Percentiles rank a stretch among this genome's conserved stretches.
These are phyloP conservation scores for Eristalis arbustorum DNA, from an alignment of 2,888 invertebrate species.

Conservation along the genomic window DNA sequence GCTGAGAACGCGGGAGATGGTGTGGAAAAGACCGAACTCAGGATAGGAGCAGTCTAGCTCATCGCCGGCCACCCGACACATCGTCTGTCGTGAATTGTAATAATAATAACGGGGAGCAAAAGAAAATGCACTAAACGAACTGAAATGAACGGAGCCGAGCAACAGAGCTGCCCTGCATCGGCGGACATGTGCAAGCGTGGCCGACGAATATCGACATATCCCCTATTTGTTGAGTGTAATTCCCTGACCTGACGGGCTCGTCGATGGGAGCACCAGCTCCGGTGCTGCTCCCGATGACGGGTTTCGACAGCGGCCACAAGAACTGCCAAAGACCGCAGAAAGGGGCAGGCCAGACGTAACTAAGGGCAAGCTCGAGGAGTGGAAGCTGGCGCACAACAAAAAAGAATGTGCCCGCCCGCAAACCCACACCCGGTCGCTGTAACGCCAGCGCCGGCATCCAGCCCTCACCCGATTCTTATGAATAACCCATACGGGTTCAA, in stretches of 20 bases:
- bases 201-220: conserved; percentile 55
- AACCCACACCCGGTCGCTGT: conserved; percentile 50
- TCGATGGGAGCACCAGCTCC: conserved; percentile 23
- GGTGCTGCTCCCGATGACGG: conserved; percentile 5
- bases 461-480: conserved; percentile 32
- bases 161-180: conserved; percentile 16
- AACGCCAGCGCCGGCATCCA: conserved; percentile 10
- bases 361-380: conserved; percentile 45
- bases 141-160: conserved; percentile 13
- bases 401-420: conserved; percentile 38
- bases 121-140: conserved; percentile 61
- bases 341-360: conserved; percentile 46
- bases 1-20: conserved; percentile 1
- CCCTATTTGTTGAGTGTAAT: conserved; percentile 62
- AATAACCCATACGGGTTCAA: conserved; percentile 69
- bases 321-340: conserved; percentile 36
- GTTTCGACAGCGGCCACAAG: conserved; percentile 30
- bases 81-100: conserved; percentile 49
- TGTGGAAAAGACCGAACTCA: not conserved
- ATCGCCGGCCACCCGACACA: not conserved
- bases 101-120: conserved; percentile 59
- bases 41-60: not conserved
- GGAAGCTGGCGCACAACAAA: conserved; percentile 21
- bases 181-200: conserved; percentile 34
- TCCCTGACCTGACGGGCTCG: conserved; percentile 52